phyloP scores from a whole-genome alignment of 2,888 invertebrate genomes.

The Byasa hedistus region DNA sequence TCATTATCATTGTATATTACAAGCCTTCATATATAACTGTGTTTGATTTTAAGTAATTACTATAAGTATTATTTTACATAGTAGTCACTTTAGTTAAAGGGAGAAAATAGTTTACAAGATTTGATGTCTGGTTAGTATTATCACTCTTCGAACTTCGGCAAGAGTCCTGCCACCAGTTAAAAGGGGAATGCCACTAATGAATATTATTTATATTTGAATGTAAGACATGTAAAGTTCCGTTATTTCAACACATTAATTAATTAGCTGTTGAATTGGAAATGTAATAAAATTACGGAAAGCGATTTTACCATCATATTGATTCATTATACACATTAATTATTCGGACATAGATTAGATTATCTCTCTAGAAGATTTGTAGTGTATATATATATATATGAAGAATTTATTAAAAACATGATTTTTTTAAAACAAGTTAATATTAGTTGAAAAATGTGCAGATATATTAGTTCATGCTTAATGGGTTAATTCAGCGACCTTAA shows the following conservation, averaged over 20 bases:
- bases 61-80: no score
- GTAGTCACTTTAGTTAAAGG: no score
- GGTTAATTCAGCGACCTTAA: not conserved
- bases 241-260: not conserved
- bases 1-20: no score
- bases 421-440: not conserved
- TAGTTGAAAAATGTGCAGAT: not conserved
- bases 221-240: not conserved
- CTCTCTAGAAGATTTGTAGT: conserved; percentile 26
- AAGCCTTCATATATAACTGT: no score
- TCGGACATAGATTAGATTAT: conserved; percentile 39
- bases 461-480: not conserved
- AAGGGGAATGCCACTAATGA: not conserved
- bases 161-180: no score
- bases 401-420: not conserved
- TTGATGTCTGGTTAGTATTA: no score
- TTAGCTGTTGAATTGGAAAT: not conserved
- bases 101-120: no score
- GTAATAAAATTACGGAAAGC: conserved; percentile 5
- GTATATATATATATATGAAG: not conserved
- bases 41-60: no score
- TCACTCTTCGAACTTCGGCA: no score
- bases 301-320: not conserved
- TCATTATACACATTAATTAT: conserved; percentile 9
- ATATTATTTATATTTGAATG: not conserved